Conservation (phyloP, 2,113 vertebrate species). For the Salminus brasiliensis region DNA sequence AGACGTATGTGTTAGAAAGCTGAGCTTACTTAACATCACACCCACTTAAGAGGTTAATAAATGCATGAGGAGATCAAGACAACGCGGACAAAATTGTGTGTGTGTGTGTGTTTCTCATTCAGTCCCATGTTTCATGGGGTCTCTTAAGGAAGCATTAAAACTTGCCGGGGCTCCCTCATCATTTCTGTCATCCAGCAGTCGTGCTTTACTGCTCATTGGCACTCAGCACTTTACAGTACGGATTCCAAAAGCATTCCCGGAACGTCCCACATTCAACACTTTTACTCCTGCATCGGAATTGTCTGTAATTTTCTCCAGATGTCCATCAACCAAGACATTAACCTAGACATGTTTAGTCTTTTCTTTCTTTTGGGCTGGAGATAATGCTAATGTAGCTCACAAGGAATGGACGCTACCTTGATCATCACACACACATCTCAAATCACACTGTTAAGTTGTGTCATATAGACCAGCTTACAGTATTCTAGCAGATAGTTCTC, state of each 20-base stretch:
- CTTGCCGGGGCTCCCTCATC: not conserved
- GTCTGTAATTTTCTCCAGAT: too few relatives aligned
- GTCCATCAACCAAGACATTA: too few relatives aligned
- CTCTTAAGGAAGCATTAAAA: not conserved
- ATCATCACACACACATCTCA: too few relatives aligned
- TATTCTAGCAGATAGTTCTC: too few relatives aligned
- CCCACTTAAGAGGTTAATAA: not conserved
- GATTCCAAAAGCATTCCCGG: not conserved
- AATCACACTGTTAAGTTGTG: too few relatives aligned
- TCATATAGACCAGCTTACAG: too few relatives aligned
- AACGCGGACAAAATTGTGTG: not conserved
- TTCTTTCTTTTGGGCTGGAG: too few relatives aligned
- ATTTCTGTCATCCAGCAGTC: not conserved
- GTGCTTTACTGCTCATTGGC: not conserved
- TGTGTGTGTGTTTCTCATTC: not conserved
- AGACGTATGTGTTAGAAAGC: not conserved
- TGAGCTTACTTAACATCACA: not conserved
- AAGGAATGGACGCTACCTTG: too few relatives aligned
- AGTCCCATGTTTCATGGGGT: not conserved
- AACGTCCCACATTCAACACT: too few relatives aligned
- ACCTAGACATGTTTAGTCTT: too few relatives aligned
- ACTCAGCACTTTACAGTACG: not conserved
- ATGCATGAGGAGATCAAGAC: not conserved
- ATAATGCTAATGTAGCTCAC: too few relatives aligned
- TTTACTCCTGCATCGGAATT: too few relatives aligned